Evolutionary conservation across 2,113 vertebrate genomes (phyloP), one percentile per base, ranked within the genome.

Genomic region (Cyanoramphus novaezelandiae): DNA sequence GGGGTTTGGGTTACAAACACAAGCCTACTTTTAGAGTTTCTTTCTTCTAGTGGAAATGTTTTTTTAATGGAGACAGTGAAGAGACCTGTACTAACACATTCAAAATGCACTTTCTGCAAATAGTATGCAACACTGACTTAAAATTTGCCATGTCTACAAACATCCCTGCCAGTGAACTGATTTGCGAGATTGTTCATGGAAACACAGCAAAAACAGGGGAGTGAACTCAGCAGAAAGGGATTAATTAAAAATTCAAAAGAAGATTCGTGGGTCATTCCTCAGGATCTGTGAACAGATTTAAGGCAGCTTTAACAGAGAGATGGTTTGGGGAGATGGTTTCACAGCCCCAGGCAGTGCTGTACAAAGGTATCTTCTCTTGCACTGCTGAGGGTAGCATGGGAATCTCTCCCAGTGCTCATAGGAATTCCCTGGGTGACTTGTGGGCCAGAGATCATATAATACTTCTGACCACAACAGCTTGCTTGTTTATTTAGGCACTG

Each of bases 101-200:
- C 11, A 25, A 91, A 96, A 87, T 87, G 82, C 81, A 79, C 68
- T 97, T 93, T 95, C 93, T 93, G 85, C 89, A 93, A 91, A 89
- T 88, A 91, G 63, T 68, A 69, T 72, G 89, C 85, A 96, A 96
- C 67, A 59, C 79, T 93, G 93, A 57, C 88, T 93, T 86, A 91
- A 95, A 96, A 96, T 94, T 95, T 96, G 95, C 91, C 92, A 64
- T 93, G 90, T 94, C 93, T 79, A 95, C 72, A 92, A 94, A 87
- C 88, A 65, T 64, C 72, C 67, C 64, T 95, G 96, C 82, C 95
- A 93, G 82, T 72, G 93, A 93, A 91, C 95, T 96, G 95, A 94
- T 96, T 97, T 97, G 95, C 94, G 91, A 93, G 93, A 68, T 83
- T 86, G 88, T 83, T 95, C 96, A 82, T 62, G 70, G 95, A 97